phyloP scores from a whole-genome alignment of 2,797 vertebrate genomes.

The Echiichthys vipera region DNA sequence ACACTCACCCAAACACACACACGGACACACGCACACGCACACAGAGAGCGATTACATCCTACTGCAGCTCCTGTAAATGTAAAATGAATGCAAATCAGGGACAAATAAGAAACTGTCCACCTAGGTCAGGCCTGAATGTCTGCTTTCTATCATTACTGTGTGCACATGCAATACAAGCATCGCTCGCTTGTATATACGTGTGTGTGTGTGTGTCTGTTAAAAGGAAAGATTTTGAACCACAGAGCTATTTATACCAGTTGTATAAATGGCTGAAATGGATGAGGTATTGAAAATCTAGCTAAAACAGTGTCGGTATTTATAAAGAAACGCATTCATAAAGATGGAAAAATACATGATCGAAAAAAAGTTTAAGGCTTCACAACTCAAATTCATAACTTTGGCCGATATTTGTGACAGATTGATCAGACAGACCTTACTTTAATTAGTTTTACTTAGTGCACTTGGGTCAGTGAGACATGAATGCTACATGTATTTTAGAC shows the following conservation, averaged over 20 bases:
- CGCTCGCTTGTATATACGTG: neutral
- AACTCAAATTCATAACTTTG: too few relatives aligned
- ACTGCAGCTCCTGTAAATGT: constrained; percentile 21
- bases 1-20: neutral
- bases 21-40: too few relatives aligned
- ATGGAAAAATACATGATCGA: too few relatives aligned
- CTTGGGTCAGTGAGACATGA: too few relatives aligned
- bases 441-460: too few relatives aligned
- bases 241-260: constrained; percentile 1
- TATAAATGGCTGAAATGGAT: too few relatives aligned
- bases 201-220: neutral
- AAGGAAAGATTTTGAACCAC: neutral
- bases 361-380: too few relatives aligned
- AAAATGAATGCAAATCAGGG: constrained; percentile 64
- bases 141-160: constrained; percentile 18
- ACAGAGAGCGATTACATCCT: neutral
- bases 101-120: constrained; percentile 14
- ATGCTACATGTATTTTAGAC: too few relatives aligned
- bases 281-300: too few relatives aligned
- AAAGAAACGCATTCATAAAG: too few relatives aligned
- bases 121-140: neutral
- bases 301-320: neutral
- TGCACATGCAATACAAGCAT: neutral
- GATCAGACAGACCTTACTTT: too few relatives aligned
- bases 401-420: too few relatives aligned